Evolutionary conservation across 2,888 invertebrate species (phyloP).

Genomic region (Chrysina gloriosa): DNA sequence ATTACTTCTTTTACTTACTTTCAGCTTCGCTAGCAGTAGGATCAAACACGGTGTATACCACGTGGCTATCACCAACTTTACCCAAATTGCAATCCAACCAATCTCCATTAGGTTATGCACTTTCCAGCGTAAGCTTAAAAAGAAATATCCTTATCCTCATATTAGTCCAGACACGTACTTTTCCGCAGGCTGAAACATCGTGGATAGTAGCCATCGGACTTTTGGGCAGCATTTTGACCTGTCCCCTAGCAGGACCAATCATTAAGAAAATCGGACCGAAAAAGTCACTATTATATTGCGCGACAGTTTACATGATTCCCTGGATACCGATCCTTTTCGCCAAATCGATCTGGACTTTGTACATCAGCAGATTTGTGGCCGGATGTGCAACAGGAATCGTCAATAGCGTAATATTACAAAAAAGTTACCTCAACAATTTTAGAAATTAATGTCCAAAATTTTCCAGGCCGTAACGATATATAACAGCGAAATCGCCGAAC

Average conservation of each 20-base stretch:
- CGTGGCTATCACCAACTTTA: slow-evolving; percentile 51
- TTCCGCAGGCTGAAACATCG: slow-evolving; percentile 66
- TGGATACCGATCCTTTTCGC: slow-evolving; percentile 62
- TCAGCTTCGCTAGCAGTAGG: slow-evolving; percentile 47
- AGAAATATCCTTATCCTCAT: neutral
- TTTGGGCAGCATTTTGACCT: slow-evolving; percentile 70
- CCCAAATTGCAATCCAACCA: slow-evolving; percentile 46
- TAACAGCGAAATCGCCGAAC: slow-evolving; percentile 63
- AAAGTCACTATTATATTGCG: slow-evolving; percentile 66
- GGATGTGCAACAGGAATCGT: slow-evolving; percentile 78
- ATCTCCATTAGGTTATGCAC: slow-evolving; percentile 49
- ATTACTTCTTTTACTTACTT: slow-evolving; percentile 3
- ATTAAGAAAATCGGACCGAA: slow-evolving; percentile 71
- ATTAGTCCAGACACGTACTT: neutral
- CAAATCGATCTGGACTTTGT: slow-evolving; percentile 66
- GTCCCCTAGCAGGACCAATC: slow-evolving; percentile 68
- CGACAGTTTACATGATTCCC: slow-evolving; percentile 68
- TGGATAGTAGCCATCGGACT: slow-evolving; percentile 71
- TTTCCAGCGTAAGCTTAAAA: slow-evolving; percentile 39
- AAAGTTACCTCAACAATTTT: neutral
- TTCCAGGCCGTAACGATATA: slow-evolving; percentile 63
- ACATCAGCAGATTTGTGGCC: slow-evolving; percentile 73
- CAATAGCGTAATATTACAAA: slow-evolving; percentile 19
- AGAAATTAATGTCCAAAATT: neutral
- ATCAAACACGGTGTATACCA: slow-evolving; percentile 44